Base-by-base conservation (phyloP, 30 jellyfish, hydroid and myxozoan species). In the Pseudorhiza aurosa region DNA sequence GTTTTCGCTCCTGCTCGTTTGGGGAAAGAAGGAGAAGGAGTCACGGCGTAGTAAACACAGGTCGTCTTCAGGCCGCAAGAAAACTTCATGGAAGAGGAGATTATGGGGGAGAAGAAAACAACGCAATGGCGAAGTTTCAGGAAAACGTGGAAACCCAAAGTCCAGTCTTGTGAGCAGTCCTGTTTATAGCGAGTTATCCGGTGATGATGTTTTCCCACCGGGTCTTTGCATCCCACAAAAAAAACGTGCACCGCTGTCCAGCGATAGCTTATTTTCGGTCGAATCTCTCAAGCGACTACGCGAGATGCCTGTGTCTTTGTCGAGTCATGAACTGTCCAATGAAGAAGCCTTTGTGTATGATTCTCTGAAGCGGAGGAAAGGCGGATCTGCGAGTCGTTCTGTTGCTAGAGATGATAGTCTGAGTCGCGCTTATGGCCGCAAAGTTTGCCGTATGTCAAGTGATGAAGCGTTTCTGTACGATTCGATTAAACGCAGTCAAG, bases 251-350 rank as follows among this genome's bases (percentile, higher is more conserved):
- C 50, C 50, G 12, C 10, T 39, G 50, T 39, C 50, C 7, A 39
- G 76, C 32, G 87, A 73, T 0, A 73, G 83, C 50, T 56, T 70
- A 19, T 70, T 70, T 37, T 70, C 83, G 8, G 83, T 51, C 19
- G 72, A 47, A 40, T 64, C 77, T 64, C 12, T 64, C 2, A 64
- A 33, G 56, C 29, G 58, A 24, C 77, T 2, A 26, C 47, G 55
- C 8, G 68, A 29, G 14, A 5, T 22, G 39, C 50, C 8, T 12
- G 27, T 17, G 15, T 11, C 28, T 15, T 0, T 70, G 71, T 47
- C 60, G 57, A 70, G 72, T 40, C 57, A 35, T 1, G 83, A 70
- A 17, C 58, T 47, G 2, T 47, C 83, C 5, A 42, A 32, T 27
- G 83, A 70, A 3, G 71, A 47, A 18, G 71, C 49, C 18, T 70